Percentiles rank a stretch among this genome's conserved stretches.
These are phyloP conservation scores for Tachysurus vachellii DNA, from an alignment of 2,113 vertebrate species.

Conservation along the genomic window DNA sequence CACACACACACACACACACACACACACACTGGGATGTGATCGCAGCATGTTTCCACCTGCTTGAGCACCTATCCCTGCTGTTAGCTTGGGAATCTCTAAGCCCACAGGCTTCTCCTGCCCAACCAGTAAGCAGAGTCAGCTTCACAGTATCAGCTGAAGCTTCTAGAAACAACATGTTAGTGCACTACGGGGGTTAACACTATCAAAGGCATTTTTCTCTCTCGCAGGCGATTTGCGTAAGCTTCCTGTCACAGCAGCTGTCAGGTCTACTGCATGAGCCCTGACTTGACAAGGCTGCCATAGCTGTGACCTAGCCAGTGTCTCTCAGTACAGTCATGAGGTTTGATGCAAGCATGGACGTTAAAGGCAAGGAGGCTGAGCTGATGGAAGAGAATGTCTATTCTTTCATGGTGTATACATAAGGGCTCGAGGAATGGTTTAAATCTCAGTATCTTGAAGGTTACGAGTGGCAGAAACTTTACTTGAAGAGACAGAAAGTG, in stretches of 20 bases:
- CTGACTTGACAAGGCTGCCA: constrained; percentile 33
- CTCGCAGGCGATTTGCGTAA: constrained; percentile 68
- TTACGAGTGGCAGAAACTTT: not conserved
- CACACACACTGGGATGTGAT: constrained; percentile 42
- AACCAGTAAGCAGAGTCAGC: constrained; percentile 29
- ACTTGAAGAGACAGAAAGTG: constrained; percentile 3
- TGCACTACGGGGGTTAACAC: constrained; percentile 48
- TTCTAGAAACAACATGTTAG: constrained; percentile 55
- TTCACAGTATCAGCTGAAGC: constrained; percentile 58
- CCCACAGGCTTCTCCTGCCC: constrained; percentile 47
- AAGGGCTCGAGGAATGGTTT: not conserved
- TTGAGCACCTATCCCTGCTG: constrained; percentile 46
- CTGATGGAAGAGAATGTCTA: not conserved
- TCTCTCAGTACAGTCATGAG: not conserved
- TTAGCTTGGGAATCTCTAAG: constrained; percentile 58
- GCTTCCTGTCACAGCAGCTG: constrained; percentile 71
- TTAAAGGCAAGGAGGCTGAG: constrained; percentile 5
- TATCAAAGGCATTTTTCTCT: constrained; percentile 74
- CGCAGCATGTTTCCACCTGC: constrained; percentile 45
- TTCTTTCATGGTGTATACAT: not conserved
- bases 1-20: constrained; percentile 18
- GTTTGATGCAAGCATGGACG: not conserved
- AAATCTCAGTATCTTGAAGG: constrained; percentile 6
- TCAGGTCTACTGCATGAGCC: constrained; percentile 64
- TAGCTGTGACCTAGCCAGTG: not conserved